Conservation (phyloP, 2,888 invertebrate species). For the Hydraecia micacea region DNA sequence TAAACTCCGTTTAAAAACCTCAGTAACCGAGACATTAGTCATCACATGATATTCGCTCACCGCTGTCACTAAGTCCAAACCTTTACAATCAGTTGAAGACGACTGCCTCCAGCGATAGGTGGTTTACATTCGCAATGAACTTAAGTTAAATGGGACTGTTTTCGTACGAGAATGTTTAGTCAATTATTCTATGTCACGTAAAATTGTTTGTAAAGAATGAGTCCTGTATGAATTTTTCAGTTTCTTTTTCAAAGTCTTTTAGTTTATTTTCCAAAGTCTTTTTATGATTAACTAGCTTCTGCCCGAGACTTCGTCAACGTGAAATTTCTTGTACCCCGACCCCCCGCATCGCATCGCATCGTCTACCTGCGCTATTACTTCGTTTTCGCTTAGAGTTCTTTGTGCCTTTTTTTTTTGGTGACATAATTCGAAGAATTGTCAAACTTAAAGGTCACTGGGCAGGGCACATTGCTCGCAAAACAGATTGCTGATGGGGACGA, state of each 20-base stretch:
- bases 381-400: too few species aligned
- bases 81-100: conserved; percentile 17
- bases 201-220: not conserved
- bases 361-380: too few species aligned
- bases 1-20: too few species aligned
- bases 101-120: conserved; percentile 28
- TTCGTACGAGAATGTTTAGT: conserved; percentile 5
- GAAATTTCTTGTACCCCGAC: not conserved
- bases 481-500: not conserved
- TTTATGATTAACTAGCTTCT: not conserved
- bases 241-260: not conserved
- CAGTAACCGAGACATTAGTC: too few species aligned
- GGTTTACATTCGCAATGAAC: conserved; percentile 37
- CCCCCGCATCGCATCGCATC: too few species aligned
- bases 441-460: not conserved
- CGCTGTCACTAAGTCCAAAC: not conserved
- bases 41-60: too few species aligned
- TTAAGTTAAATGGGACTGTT: conserved; percentile 11
- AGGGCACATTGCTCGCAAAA: not conserved
- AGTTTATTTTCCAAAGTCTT: not conserved
- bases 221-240: not conserved
- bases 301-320: too few species aligned
- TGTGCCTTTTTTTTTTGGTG: not conserved
- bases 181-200: not conserved
- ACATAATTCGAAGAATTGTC: not conserved